Evolutionary conservation across 2,797 vertebrate species (phyloP).

Genomic region (Gallinago solitaria): DNA sequence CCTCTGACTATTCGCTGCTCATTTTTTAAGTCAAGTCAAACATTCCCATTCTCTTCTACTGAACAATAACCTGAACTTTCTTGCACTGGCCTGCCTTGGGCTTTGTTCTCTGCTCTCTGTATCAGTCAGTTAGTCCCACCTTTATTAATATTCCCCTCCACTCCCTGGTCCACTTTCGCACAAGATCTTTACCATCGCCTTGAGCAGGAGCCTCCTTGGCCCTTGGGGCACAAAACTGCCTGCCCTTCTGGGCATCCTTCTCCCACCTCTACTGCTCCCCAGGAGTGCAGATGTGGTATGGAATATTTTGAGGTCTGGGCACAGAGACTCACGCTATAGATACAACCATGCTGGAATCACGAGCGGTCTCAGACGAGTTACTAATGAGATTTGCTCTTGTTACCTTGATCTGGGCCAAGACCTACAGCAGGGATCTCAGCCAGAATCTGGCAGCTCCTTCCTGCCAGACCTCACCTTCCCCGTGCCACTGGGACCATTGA

Average conservation of each 20-base stretch:
- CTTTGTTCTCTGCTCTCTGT: background rate
- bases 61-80: background rate
- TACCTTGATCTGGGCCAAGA: background rate
- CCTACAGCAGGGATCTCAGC: background rate
- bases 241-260: background rate
- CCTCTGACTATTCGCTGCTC: background rate
- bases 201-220: background rate
- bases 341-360: background rate
- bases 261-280: background rate
- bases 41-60: background rate
- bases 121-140: background rate
- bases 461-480: background rate
- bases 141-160: background rate
- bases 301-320: background rate
- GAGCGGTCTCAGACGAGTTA: background rate
- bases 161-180: background rate
- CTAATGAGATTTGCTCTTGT: background rate
- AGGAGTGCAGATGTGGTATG: background rate
- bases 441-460: background rate
- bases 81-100: background rate
- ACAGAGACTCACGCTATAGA: background rate
- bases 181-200: background rate
- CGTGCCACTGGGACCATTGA: background rate
- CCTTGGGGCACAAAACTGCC: background rate
- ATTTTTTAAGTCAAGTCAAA: background rate